These are phyloP conservation scores for Sminthurides aquaticus DNA, from an alignment of 2,888 invertebrate species.

Conservation along the genomic window DNA sequence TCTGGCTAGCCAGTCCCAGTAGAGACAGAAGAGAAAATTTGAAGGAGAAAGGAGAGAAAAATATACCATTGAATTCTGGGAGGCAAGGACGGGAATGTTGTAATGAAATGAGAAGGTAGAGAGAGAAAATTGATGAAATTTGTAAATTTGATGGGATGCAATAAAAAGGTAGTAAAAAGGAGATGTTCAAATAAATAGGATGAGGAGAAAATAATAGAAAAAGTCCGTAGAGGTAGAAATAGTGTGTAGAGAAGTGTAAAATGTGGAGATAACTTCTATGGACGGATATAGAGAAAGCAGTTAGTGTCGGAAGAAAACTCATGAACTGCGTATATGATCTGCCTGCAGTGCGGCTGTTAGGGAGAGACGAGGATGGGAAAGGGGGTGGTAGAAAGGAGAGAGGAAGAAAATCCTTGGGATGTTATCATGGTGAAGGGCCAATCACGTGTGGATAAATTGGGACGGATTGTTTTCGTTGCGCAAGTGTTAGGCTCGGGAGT, in stretches of 20 bases:
- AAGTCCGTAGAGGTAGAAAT: neutral
- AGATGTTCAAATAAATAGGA: neutral
- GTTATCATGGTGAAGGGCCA: conserved; percentile 10
- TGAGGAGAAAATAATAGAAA: neutral
- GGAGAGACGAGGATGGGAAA: neutral
- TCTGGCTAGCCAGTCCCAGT: too few relatives aligned
- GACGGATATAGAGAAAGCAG: too few relatives aligned
- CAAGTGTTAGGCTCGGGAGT: conserved; percentile 8
- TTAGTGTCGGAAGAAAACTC: too few relatives aligned
- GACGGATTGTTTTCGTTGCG: conserved; percentile 15
- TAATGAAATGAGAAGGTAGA: too few relatives aligned
- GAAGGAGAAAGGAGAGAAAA: too few relatives aligned
- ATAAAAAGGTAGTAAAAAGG: neutral
- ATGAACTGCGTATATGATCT: too few relatives aligned
- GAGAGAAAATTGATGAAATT: neutral
- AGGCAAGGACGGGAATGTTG: too few relatives aligned
- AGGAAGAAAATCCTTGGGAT: neutral
- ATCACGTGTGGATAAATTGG: conserved; percentile 17
- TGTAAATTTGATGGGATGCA: neutral
- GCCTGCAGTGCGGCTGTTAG: too few relatives aligned
- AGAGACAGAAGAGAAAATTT: too few relatives aligned
- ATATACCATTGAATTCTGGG: too few relatives aligned
- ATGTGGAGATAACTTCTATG: too few relatives aligned
- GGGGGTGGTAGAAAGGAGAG: neutral
- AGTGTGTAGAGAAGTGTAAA: neutral